phyloP scores from a whole-genome alignment of 2,797 vertebrate species.

The Pangasius sanitwongsei region DNA sequence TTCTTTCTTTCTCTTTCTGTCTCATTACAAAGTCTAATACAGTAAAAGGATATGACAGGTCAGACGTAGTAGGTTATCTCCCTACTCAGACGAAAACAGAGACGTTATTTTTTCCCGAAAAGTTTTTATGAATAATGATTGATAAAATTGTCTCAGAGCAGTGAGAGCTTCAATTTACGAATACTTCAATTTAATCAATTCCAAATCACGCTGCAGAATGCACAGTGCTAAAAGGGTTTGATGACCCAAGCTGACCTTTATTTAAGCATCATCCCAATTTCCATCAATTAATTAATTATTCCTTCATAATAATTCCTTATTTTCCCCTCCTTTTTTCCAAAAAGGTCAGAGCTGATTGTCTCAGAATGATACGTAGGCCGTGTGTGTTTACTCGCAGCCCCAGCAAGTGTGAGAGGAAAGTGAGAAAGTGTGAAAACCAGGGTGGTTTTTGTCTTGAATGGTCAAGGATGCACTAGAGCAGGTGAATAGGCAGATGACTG shows the following conservation, averaged over 20 bases:
- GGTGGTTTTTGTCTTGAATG: constrained; percentile 14
- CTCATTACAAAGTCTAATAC: constrained; percentile 52
- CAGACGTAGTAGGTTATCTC: constrained; percentile 34
- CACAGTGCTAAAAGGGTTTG: not conserved
- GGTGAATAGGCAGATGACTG: constrained; percentile 54
- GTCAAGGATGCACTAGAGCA: constrained; percentile 42
- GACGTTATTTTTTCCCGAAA: not conserved
- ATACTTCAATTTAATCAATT: not conserved
- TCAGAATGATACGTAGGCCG: not conserved
- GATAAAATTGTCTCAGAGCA: not conserved
- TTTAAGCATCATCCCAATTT: not conserved
- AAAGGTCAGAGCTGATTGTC: not conserved
- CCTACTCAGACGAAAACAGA: not conserved
- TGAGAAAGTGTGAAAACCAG: constrained; percentile 13
- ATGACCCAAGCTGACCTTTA: not conserved
- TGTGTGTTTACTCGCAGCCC: not conserved
- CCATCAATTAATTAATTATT: not conserved
- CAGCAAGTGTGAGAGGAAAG: not conserved
- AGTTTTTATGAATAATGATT: not conserved
- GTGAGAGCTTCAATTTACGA: not conserved
- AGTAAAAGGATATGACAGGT: constrained; percentile 52
- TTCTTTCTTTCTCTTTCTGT: constrained; percentile 13
- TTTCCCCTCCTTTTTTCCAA: not conserved
- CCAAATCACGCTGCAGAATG: not conserved
- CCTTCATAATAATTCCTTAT: not conserved